A percentile compares a stretch with the other conserved stretches of the same genome.
Conservation (phyloP, 2,113 vertebrate species). For the Sphyrna mokarran region DNA sequence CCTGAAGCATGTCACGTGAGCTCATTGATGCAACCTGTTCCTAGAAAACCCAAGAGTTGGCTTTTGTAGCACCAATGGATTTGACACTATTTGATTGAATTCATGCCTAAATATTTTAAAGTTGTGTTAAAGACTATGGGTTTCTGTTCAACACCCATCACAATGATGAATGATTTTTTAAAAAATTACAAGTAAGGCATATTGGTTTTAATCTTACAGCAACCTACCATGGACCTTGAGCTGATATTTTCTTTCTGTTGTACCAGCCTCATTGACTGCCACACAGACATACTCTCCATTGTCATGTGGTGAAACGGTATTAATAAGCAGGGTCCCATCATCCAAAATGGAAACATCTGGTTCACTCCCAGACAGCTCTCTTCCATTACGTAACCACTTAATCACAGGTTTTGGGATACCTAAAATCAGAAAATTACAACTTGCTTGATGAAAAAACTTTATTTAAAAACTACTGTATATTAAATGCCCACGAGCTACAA, state of each 20-base stretch:
- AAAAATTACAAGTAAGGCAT: not conserved
- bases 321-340: slow-evolving; percentile 70
- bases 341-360: slow-evolving; percentile 76
- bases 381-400: slow-evolving; percentile 80
- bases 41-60: not conserved
- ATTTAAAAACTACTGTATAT: not conserved
- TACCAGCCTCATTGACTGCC: slow-evolving; percentile 83
- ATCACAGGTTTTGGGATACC: slow-evolving; percentile 82
- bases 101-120: not conserved
- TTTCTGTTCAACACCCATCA: not conserved
- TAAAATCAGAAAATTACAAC: slow-evolving; percentile 44
- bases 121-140: not conserved
- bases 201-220: not conserved
- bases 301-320: slow-evolving; percentile 71
- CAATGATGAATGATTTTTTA: not conserved
- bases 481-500: not conserved
- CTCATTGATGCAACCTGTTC: too few relatives aligned
- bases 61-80: not conserved
- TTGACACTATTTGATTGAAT: not conserved
- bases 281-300: slow-evolving; percentile 82
- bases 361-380: slow-evolving; percentile 73
- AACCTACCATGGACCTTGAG: slow-evolving; percentile 84
- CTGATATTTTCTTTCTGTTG: slow-evolving; percentile 81
- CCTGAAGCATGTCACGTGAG: too few relatives aligned
- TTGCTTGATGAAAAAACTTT: not conserved